A percentile compares a stretch with the other conserved stretches of the same genome.
phyloP scores from a whole-genome alignment of 1,140 invertebrate species.

The Apis cerana region DNA sequence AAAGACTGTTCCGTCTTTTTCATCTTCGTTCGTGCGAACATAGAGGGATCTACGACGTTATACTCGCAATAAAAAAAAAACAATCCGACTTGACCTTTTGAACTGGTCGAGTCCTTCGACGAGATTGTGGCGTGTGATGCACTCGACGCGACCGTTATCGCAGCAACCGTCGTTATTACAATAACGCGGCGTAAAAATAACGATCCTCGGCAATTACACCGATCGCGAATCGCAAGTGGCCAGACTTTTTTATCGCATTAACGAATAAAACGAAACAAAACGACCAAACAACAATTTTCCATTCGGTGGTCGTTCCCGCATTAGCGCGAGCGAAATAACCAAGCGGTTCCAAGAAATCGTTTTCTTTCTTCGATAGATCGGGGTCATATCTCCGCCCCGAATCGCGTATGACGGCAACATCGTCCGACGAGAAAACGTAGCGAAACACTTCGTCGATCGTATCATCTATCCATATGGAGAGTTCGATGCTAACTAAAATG shows the following conservation, averaged over 20 bases:
- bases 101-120: conserved; percentile 23
- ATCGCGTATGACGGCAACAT: too few relatives aligned
- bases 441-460: not conserved
- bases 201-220: not conserved
- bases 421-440: not conserved
- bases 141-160: conserved; percentile 21
- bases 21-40: not conserved
- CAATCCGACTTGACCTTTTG: conserved; percentile 18
- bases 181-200: conserved; percentile 23
- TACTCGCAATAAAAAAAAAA: not conserved
- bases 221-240: not conserved
- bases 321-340: not conserved
- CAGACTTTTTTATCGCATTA: not conserved
- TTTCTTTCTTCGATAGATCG: not conserved
- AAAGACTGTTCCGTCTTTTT: not conserved
- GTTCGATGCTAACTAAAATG: conserved; percentile 61
- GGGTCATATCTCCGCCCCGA: too few relatives aligned
- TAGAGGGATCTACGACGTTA: not conserved
- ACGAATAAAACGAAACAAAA: not conserved
- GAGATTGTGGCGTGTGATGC: conserved; percentile 27
- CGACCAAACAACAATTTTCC: not conserved
- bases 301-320: not conserved
- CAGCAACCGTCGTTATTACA: not conserved
- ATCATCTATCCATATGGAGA: not conserved
- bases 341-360: not conserved